Conservation (phyloP, 2,888 invertebrate genomes). For the Galeopsomyia nigrocyanea region DNA sequence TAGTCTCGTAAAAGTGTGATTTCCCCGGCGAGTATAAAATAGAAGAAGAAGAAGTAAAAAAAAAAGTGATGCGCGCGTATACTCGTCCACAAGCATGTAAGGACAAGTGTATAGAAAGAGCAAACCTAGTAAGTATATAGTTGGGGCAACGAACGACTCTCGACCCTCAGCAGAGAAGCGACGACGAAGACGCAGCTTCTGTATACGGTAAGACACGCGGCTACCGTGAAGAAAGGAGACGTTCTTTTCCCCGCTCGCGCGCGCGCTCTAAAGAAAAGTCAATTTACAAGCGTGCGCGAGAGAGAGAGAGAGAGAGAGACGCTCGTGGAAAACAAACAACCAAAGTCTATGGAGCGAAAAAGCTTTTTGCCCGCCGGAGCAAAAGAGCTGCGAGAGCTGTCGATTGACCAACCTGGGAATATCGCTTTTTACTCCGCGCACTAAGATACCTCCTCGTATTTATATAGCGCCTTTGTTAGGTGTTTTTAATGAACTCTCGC, state of each 20-base stretch:
- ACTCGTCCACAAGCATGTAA: constrained; percentile 3
- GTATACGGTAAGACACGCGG: constrained; percentile 23
- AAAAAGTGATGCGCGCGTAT: background rate
- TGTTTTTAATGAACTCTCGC: constrained; percentile 38
- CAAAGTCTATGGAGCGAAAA: background rate
- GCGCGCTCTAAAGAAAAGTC: constrained; percentile 37
- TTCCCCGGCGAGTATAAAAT: too few species aligned
- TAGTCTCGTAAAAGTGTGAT: too few species aligned
- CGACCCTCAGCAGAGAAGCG: constrained; percentile 30
- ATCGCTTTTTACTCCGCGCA: constrained; percentile 15
- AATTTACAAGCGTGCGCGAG: constrained; percentile 35
- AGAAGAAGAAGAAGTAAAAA: too few species aligned
- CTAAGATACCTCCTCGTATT: too few species aligned
- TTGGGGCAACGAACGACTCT: constrained; percentile 32
- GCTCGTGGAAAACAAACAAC: constrained; percentile 30
- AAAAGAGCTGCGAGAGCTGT: constrained; percentile 2
- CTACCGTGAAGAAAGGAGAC: constrained; percentile 23
- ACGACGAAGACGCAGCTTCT: background rate
- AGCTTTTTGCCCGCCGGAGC: too few species aligned
- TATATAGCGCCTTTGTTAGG: constrained; percentile 22
- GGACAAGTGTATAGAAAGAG: constrained; percentile 19
- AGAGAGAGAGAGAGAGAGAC: too few species aligned
- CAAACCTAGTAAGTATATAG: too few species aligned
- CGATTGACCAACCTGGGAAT: constrained; percentile 38
- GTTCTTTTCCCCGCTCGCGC: too few species aligned